Percentiles rank a stretch among this genome's conserved stretches.
These are phyloP conservation scores for Chaetodon trifascialis DNA, from an alignment of 2,113 vertebrate genomes.

Conservation along the genomic window DNA sequence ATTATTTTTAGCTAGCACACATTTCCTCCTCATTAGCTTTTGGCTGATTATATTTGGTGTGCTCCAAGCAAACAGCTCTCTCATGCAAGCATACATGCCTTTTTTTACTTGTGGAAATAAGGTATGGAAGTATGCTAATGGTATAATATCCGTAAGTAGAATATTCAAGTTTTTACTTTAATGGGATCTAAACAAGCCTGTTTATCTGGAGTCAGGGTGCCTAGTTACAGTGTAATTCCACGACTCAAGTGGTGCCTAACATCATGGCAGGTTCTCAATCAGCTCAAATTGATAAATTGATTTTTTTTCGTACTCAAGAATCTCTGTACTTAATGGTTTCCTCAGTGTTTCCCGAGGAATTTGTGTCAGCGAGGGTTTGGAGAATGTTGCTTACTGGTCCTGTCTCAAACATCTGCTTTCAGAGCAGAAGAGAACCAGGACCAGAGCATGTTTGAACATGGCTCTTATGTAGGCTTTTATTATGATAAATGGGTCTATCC, in stretches of 20 bases:
- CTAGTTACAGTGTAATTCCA: not conserved
- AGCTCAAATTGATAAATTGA: conserved; percentile 17
- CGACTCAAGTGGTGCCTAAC: not conserved
- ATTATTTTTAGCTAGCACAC: conserved; percentile 53
- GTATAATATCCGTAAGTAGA: not conserved
- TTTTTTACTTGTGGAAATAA: conserved; percentile 6
- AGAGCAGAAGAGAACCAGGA: conserved; percentile 8
- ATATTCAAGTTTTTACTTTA: not conserved
- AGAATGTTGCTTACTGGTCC: conserved; percentile 49
- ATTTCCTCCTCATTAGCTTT: conserved; percentile 66
- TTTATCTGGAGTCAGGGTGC: conserved; percentile 13
- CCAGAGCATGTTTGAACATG: conserved; percentile 2
- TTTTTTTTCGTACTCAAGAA: not conserved
- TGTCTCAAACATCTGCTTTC: conserved; percentile 16
- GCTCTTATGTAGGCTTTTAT: conserved; percentile 8
- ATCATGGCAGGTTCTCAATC: not conserved
- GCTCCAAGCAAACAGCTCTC: conserved; percentile 19
- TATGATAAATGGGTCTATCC: conserved; percentile 23
- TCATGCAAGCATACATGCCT: conserved; percentile 5
- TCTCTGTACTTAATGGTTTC: not conserved
- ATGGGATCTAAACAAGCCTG: not conserved
- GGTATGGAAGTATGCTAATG: not conserved
- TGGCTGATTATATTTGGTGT: conserved; percentile 53
- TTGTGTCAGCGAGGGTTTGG: conserved; percentile 16
- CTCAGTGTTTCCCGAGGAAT: conserved; percentile 41